Base-by-base conservation (phyloP, 2,888 invertebrate species). In the Drosophila tanythrix region DNA sequence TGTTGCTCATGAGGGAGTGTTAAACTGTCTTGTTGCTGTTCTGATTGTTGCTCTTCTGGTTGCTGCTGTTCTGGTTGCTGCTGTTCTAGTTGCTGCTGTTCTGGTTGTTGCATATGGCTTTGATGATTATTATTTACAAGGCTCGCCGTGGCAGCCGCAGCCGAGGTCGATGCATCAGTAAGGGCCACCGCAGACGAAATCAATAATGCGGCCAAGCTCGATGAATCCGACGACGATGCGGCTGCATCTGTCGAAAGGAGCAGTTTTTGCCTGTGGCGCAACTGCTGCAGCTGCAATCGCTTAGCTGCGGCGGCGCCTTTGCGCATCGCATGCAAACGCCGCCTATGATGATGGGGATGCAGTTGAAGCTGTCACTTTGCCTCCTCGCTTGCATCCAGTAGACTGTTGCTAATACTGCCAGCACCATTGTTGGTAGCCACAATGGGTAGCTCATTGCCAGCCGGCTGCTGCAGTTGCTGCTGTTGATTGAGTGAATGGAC, bases 361-460 rank as follows among this genome's bases (percentile, higher is more conserved):
- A 86, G 55, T 88, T 85, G 85, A 85, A 85, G 90, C 90, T 92
- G 93, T 93, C 93, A 93, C 93, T 93, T 93, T 76, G 85, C 74
- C 86, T 93, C 92, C 77, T 93, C 93, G 48, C 88, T 84, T 53
- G 82, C 78, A 78, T 83, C 92, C 78, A 88, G 50, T 35, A 84
- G 77, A 80, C 70, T 90, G 82, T 71, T 89, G 89, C 70, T 85
- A 81, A 67, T 84, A 76, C 65, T 83, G 87, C 65, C 81, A 78
- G 66, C 71, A 36, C 83, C 75, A 56, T 79, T 84, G 55, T 76
- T 83, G 43, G 79, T 84, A 60, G 79, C 62, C 82, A 87, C 70
- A 74, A 70, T 86, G 50, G 86, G 72, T 46, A 81, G 84, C 46
- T 84, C 83, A 31, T 81, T 80, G 74, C 78, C 63, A 11, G 76